A percentile compares a stretch with the other conserved stretches of the same genome.
phyloP scores from a whole-genome alignment of 2,113 vertebrate genomes.

The Apus apus region DNA sequence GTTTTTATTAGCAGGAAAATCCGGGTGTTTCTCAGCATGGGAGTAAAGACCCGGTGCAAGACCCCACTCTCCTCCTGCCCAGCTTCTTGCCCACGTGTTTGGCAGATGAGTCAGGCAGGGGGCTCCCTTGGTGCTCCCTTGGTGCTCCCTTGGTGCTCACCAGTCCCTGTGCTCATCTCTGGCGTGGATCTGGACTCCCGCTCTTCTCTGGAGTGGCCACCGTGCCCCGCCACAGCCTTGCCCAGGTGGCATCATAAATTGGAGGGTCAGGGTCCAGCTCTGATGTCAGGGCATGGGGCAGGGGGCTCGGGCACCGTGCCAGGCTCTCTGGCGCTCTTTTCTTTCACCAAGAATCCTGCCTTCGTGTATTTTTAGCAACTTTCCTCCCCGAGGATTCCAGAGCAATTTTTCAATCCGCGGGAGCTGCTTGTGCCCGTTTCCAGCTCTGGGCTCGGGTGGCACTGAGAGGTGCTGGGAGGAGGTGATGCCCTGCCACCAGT shows the following conservation, averaged over 20 bases:
- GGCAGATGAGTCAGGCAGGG: neutral
- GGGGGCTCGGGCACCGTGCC: neutral
- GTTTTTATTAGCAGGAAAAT: neutral
- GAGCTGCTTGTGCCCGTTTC: neutral
- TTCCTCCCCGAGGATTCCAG: conserved; percentile 52
- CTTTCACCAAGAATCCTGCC: neutral
- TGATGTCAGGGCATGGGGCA: rapidly evolving
- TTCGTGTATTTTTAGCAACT: conserved; percentile 54
- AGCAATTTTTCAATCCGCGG: conserved; percentile 34
- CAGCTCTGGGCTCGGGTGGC: neutral
- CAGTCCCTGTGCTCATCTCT: neutral
- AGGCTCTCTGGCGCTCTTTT: neutral
- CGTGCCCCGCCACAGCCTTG: neutral
- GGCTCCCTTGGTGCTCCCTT: too few species aligned
- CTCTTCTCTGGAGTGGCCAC: rapidly evolving
- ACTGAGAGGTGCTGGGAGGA: neutral
- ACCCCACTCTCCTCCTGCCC: neutral
- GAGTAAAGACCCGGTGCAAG: neutral
- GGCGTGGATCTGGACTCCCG: neutral
- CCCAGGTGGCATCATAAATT: neutral
- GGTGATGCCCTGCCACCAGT: neutral
- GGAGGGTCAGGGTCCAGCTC: neutral
- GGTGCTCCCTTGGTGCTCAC: neutral
- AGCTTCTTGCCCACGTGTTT: rapidly evolving
- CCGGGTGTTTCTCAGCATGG: neutral